Evolutionary conservation across 2,888 invertebrate genomes (phyloP).

Genomic region (Macrophya alboannulata): DNA sequence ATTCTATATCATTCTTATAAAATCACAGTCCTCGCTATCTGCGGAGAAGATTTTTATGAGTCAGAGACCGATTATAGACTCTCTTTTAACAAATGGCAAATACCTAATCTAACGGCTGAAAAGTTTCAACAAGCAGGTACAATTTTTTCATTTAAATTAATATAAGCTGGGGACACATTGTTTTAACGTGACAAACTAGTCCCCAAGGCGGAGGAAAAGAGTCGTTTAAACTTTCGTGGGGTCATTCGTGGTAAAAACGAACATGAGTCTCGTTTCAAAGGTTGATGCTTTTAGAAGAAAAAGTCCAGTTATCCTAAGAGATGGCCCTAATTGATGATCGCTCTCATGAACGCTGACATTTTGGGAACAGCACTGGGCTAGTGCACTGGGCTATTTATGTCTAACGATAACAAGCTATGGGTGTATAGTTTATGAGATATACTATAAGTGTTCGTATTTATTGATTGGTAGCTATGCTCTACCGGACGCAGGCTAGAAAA

Average conservation of each 20-base stretch:
- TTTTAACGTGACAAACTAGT: not conserved
- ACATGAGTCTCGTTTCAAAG: not conserved
- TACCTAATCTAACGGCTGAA: not conserved
- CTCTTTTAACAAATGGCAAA: not conserved
- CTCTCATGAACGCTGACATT: slow-evolving; percentile 26
- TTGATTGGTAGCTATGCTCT: slow-evolving; percentile 16
- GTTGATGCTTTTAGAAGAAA: not conserved
- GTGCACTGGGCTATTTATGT: slow-evolving; percentile 14
- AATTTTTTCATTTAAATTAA: not conserved
- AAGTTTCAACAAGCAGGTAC: not conserved
- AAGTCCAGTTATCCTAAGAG: slow-evolving; percentile 34
- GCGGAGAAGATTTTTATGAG: not conserved
- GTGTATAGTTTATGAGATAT: slow-evolving; percentile 17
- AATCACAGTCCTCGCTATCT: not conserved
- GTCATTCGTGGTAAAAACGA: slow-evolving; percentile 25
- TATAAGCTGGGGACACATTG: not conserved
- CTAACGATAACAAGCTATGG: slow-evolving; percentile 1
- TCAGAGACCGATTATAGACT: not conserved
- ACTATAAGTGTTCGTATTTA: not conserved
- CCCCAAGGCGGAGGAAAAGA: not conserved
- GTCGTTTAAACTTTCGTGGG: slow-evolving; percentile 19
- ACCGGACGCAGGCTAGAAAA: not conserved
- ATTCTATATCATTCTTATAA: not conserved
- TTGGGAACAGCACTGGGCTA: slow-evolving; percentile 16
- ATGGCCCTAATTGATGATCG: slow-evolving; percentile 33